Conservation (phyloP, 2,113 vertebrate species). For the Limanda limanda region DNA sequence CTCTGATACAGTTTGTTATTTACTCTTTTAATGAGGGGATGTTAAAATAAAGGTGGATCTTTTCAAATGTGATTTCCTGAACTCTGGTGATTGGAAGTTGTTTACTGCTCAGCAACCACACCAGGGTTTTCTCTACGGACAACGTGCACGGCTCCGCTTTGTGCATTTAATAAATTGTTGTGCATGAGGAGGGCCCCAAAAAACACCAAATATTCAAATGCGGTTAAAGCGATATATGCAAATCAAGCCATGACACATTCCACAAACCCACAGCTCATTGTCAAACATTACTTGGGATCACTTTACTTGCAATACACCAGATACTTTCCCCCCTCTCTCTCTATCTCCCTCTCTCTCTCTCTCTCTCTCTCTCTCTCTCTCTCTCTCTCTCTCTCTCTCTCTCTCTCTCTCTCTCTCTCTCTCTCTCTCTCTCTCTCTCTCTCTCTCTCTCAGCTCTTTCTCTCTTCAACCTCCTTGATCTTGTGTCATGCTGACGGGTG, state of each 20-base stretch:
- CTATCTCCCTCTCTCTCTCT: conserved; percentile 5
- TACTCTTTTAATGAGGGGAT: not conserved
- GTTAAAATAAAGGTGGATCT: not conserved
- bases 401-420: conserved; percentile 17
- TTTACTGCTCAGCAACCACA: not conserved
- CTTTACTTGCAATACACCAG: conserved; percentile 49
- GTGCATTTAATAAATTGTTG: conserved; percentile 19
- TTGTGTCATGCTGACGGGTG: conserved; percentile 66
- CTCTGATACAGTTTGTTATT: not conserved
- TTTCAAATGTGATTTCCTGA: not conserved
- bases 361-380: conserved; percentile 32
- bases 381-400: conserved; percentile 28
- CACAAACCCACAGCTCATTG: conserved; percentile 61
- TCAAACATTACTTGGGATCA: conserved; percentile 70
- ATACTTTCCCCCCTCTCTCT: not conserved
- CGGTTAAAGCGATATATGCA: conserved; percentile 49
- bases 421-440: conserved; percentile 20
- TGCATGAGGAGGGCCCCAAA: conserved; percentile 6
- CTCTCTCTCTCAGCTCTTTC: conserved; percentile 21
- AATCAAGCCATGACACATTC: conserved; percentile 59
- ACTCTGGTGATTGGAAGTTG: not conserved
- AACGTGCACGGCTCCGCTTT: not conserved
- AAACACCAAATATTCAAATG: conserved; percentile 61
- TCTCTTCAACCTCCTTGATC: conserved; percentile 70
- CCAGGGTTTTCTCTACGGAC: conserved; percentile 1